Percentiles rank a stretch among this genome's conserved stretches.
Evolutionary conservation across 1,140 invertebrate genomes (phyloP).

Genomic region (Pissodes strobi): DNA sequence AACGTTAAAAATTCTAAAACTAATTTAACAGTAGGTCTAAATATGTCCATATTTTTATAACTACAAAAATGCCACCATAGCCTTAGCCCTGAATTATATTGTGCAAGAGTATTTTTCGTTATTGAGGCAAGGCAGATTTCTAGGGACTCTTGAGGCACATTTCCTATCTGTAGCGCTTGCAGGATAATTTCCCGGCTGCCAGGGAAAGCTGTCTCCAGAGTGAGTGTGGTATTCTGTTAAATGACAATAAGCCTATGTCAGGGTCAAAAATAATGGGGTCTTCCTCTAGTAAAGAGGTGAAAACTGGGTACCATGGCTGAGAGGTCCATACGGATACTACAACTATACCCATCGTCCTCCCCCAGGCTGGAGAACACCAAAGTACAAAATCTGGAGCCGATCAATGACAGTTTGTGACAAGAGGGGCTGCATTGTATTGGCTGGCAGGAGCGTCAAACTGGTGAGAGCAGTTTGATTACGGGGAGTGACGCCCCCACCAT

Average conservation of each 20-base stretch:
- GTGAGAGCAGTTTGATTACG: no score
- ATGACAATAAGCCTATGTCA: constrained; percentile 21
- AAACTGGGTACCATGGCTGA: constrained; percentile 46
- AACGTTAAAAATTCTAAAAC: not conserved
- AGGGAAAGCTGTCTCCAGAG: constrained; percentile 13
- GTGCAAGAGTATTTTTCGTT: not conserved
- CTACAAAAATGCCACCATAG: not conserved
- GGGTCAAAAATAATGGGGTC: constrained; percentile 14
- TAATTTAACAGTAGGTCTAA: not conserved
- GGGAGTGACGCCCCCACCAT: no score
- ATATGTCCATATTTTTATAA: not conserved
- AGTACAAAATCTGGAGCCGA: no score
- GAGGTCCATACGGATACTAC: constrained; percentile 50
- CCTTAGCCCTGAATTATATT: not conserved
- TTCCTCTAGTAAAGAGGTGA: constrained; percentile 10
- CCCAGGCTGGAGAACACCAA: no score
- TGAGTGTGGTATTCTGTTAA: constrained; percentile 10
- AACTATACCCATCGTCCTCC: no score
- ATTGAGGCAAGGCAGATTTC: not conserved
- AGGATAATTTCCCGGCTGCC: constrained; percentile 1
- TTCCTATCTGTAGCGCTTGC: not conserved
- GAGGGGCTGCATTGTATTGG: no score
- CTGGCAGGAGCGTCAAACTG: no score
- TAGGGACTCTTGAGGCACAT: not conserved
- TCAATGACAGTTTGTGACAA: no score